phyloP scores from a whole-genome alignment of 2,888 invertebrate genomes.

The Ophioninae sp. region DNA sequence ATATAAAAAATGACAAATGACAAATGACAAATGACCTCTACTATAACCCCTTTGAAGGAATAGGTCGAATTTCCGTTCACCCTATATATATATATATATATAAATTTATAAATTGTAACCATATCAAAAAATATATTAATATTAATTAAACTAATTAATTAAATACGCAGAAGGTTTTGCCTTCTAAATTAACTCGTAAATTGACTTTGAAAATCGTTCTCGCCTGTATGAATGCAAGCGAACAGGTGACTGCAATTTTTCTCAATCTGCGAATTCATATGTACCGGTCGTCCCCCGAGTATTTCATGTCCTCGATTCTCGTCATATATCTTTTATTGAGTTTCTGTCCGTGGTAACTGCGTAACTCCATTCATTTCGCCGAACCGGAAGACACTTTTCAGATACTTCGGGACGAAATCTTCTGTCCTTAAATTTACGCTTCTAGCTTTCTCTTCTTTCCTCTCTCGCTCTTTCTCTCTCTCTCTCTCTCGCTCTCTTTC shows the following conservation, averaged over 20 bases:
- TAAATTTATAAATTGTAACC: too few species aligned
- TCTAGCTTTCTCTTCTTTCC: neutral
- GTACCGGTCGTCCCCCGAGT: constrained; percentile 8
- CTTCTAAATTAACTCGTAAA: too few species aligned
- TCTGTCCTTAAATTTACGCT: constrained; percentile 46
- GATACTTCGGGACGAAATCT: constrained; percentile 59
- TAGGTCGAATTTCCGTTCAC: too few species aligned
- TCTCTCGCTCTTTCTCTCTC: constrained; percentile 1
- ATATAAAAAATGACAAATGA: too few species aligned
- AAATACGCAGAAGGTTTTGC: too few species aligned
- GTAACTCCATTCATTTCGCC: constrained; percentile 57
- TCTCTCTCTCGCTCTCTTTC: neutral
- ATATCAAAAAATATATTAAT: too few species aligned
- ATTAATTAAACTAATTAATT: too few species aligned
- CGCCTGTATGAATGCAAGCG: neutral
- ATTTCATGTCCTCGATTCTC: constrained; percentile 32
- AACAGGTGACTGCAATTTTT: constrained; percentile 2
- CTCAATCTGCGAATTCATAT: constrained; percentile 6
- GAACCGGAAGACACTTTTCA: constrained; percentile 57
- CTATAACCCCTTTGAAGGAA: too few species aligned
- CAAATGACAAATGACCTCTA: too few species aligned
- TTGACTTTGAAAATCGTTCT: neutral
- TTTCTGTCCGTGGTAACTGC: constrained; percentile 37
- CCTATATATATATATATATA: too few species aligned
- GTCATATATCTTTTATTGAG: constrained; percentile 39